Evolutionary conservation across 2,888 invertebrate genomes (phyloP).

Genomic region (Acronicta aceris): DNA sequence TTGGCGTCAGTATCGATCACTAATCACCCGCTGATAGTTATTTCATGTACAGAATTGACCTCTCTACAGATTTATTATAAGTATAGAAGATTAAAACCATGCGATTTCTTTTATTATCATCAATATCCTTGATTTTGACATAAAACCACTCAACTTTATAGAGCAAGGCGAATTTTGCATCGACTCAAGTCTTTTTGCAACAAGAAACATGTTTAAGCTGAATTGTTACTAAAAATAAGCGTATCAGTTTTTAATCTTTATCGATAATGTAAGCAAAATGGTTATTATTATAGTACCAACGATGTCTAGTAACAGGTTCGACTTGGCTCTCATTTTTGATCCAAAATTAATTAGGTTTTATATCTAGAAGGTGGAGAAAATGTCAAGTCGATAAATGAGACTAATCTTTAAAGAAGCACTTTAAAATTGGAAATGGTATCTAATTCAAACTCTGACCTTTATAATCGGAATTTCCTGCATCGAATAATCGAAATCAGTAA

Average conservation of each 20-base stretch:
- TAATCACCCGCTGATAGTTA: too few species aligned
- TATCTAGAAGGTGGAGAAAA: too few species aligned
- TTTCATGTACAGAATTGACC: too few species aligned
- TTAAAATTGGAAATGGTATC: too few species aligned
- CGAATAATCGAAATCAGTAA: not conserved
- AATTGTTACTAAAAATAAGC: conserved; percentile 1
- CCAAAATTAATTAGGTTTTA: not conserved
- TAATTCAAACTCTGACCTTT: too few species aligned
- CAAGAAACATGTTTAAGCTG: not conserved
- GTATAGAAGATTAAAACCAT: not conserved
- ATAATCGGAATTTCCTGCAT: too few species aligned
- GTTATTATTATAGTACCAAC: not conserved
- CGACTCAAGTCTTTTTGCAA: not conserved
- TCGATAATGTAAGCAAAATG: conserved; percentile 1
- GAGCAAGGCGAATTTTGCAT: not conserved
- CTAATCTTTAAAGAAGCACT: too few species aligned
- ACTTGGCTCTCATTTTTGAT: not conserved
- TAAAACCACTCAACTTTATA: not conserved
- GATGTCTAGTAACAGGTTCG: not conserved
- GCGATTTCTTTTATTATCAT: not conserved
- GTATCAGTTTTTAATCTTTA: not conserved
- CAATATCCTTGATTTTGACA: not conserved
- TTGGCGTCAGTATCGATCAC: too few species aligned
- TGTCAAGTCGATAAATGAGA: too few species aligned
- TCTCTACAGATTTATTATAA: too few species aligned